Evolutionary conservation across 2,113 vertebrate species (phyloP), one percentile per base, ranked within the genome.

Genomic region (Pluvialis apricaria): DNA sequence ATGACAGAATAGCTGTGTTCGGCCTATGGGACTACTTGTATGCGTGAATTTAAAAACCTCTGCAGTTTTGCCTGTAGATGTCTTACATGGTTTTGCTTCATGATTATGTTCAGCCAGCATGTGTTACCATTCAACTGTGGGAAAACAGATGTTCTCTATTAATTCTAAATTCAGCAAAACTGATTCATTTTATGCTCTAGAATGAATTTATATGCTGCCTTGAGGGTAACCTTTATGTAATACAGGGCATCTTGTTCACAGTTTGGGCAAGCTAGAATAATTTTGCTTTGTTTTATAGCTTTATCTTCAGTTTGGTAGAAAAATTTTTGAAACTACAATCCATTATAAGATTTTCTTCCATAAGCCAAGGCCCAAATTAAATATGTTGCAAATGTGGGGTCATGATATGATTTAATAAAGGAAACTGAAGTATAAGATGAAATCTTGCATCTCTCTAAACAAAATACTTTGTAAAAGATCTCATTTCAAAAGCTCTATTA

Each of bases 121-220:
- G 55, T 72, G 62, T 38, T 70, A 62, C 42, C 51, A 86, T 91
- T 94, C 47, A 62, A 14, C 52, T 91, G 20, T 51, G 62, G 38
- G 29, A 91, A 97, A 96, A 81, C 77, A 94, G 80, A 93, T 90
- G 72, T 95, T 92, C 79, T 73, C 44, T 86, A 86, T 94, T 90
- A 95, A 92, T 93, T 91, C 68, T 90, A 81, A 94, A 89, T 86
- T 90, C 92, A 95, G 51, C 60, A 92, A 96, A 95, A 94, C 8
- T 28, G 58, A 91, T 91, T 68, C 40, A 83, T 84, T 96, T 95
- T 89, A 87, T 91, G 49, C 78, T 88, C 94, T 91, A 71, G 40
- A 90, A 93, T 94, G 36, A 88, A 90, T 95, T 95, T 92, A 89
- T 85, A 54, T 62, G 21, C 55, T 93, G 82, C 58, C 85, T 92